Base-by-base conservation (phyloP, 2,797 vertebrate species). In the Lophotriccus pileatus region DNA sequence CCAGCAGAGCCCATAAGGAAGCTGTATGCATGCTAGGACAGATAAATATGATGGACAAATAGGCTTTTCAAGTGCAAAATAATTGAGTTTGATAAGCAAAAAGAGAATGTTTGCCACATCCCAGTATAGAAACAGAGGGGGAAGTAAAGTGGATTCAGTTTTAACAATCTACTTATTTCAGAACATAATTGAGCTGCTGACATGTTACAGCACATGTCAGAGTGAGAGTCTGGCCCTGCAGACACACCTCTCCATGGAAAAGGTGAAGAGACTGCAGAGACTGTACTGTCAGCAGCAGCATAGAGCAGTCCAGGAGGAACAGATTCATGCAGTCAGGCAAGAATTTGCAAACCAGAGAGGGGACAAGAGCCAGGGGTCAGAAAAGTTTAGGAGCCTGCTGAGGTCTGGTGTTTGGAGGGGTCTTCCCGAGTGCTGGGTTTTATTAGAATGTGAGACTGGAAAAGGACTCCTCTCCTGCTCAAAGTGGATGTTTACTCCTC, bases 181-280 rank as follows among this genome's bases (percentile, higher is more conserved):
- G 34, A 34, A 6, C 30, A 11, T 16, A 30, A 39, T 2, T 41
- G 47, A 82, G 62, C 43, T 66, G 37, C 22, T 64, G 6, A 14
- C 66, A 14, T 23, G 3, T 36, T 23, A 43, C 20, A 50, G 18
- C 19, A 36, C 25, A 5, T 3, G 18, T 30, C 62, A 50, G 55
- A 62, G 44, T 4, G 4, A 0, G 1, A 62, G 16, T 27, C 32
- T 68, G n/a, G 46, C 19, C 39, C 52, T 30, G 24, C 2, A 1
- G n/a, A 39, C 18, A 30, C 18, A 18, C 15, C 7, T 67, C 5
- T 44, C 9, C 24, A 15, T 10, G 22, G 13, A 9, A 46, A 59
- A 50, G n/a, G 20, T 39, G 50, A 87, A 73, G 36, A n/a, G 20
- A 24, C n/a, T 36, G 28, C 30, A 30, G 30, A 19, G 34, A 43